Conservation (phyloP, 2,888 invertebrate species). For the Dusona sp. region DNA sequence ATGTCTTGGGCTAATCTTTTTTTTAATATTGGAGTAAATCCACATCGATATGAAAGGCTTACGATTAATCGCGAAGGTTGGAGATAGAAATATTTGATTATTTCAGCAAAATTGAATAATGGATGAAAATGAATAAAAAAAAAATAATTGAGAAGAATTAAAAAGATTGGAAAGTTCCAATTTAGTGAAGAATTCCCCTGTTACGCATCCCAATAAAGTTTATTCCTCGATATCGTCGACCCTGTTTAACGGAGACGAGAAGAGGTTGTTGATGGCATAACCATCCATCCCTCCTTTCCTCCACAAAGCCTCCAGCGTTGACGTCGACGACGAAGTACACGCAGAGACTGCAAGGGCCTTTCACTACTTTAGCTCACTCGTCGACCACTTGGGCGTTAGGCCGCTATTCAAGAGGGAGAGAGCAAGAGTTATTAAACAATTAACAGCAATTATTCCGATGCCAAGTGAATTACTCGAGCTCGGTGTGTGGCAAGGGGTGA, state of each 20-base stretch:
- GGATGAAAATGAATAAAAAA: background rate
- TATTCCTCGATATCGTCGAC: background rate
- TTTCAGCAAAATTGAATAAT: background rate
- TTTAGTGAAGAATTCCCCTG: background rate
- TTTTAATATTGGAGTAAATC: no score
- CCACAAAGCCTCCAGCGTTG: background rate
- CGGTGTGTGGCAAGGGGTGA: background rate
- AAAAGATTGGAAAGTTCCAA: background rate
- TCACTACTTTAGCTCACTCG: slow-evolving; percentile 48
- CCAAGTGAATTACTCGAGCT: slow-evolving; percentile 78
- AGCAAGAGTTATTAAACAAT: slow-evolving; percentile 81
- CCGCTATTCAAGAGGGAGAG: slow-evolving; percentile 75
- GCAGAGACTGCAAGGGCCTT: slow-evolving; percentile 18
- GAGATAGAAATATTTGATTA: no score
- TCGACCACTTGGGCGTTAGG: slow-evolving; percentile 76
- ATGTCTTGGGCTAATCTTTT: no score
- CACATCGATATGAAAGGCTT: no score
- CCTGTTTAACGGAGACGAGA: background rate
- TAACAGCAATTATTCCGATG: slow-evolving; percentile 80
- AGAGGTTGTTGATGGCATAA: slow-evolving; percentile 23
- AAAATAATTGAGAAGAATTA: background rate
- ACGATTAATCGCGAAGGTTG: no score
- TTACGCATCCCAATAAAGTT: background rate
- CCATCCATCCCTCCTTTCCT: slow-evolving; percentile 11
- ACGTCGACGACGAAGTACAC: slow-evolving; percentile 16